Percentiles rank a stretch among this genome's conserved stretches.
phyloP scores from a whole-genome alignment of 2,888 invertebrate genomes.

The Onthophagus sagittarius region DNA sequence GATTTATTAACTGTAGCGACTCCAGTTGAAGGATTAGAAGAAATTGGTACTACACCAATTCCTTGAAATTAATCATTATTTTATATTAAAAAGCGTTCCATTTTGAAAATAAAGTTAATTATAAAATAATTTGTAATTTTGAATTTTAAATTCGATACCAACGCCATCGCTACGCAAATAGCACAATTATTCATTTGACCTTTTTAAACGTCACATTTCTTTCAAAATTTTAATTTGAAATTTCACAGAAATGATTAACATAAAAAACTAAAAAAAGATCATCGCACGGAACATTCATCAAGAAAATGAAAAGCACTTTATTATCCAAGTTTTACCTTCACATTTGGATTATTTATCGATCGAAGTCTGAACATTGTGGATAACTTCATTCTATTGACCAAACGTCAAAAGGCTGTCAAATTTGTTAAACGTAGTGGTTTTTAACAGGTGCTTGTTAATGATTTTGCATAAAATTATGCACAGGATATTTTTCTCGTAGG shows the following conservation, averaged over 20 bases:
- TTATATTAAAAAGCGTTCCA: no score
- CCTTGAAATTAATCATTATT: not conserved
- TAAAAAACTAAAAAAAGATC: not conserved
- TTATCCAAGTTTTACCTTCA: no score
- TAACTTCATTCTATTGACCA: slow-evolving; percentile 7
- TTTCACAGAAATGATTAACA: not conserved
- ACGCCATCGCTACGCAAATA: no score
- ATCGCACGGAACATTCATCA: no score
- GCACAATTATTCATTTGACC: no score
- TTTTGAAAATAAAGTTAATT: not conserved
- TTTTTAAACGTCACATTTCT: not conserved
- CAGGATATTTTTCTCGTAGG: not conserved
- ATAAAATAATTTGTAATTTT: not conserved
- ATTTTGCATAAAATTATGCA: slow-evolving; percentile 9
- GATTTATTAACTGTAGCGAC: not conserved
- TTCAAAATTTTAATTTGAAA: not conserved
- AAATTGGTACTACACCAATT: not conserved
- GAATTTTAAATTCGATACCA: not conserved
- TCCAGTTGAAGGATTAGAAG: not conserved
- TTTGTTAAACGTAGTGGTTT: not conserved
- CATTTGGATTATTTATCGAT: not conserved
- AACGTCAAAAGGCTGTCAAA: not conserved
- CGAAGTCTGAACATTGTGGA: not conserved
- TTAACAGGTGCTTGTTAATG: slow-evolving; percentile 4
- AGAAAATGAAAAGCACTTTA: no score